These are phyloP conservation scores for Hipposideros armiger DNA, from an alignment of 2,113 vertebrate genomes.

Conservation along the genomic window DNA sequence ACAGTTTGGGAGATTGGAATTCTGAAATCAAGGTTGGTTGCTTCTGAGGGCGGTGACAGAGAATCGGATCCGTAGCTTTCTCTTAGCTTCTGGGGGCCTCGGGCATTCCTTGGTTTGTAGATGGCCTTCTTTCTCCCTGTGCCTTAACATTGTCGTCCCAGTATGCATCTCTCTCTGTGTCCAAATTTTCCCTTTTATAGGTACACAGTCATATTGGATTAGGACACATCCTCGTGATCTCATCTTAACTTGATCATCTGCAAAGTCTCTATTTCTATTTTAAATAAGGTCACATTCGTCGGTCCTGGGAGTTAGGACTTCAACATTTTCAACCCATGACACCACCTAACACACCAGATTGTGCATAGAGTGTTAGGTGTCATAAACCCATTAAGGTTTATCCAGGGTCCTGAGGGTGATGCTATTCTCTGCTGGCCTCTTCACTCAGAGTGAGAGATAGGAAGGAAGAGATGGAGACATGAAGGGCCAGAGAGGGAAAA, in stretches of 20 bases:
- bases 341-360: not conserved
- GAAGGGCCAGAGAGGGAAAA: not conserved
- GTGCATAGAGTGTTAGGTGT: not conserved
- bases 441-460: not conserved
- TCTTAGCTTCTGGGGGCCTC: not conserved
- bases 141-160: accelerated
- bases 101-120: not conserved
- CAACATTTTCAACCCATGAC: not conserved
- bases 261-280: not conserved
- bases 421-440: not conserved
- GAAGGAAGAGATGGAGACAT: not conserved
- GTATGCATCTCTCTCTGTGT: not conserved
- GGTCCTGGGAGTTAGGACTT: not conserved
- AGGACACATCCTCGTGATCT: too few species aligned
- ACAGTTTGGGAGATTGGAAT: too few species aligned
- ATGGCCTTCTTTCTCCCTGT: not conserved
- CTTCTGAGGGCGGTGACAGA: not conserved
- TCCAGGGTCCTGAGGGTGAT: not conserved
- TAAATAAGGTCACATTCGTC: not conserved
- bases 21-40: not conserved
- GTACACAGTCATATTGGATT: not conserved
- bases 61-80: too few species aligned
- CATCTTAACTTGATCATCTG: not conserved
- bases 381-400: not conserved
- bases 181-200: not conserved